phyloP scores from a whole-genome alignment of 2,113 vertebrate genomes.

The Nycticebus coucang region DNA sequence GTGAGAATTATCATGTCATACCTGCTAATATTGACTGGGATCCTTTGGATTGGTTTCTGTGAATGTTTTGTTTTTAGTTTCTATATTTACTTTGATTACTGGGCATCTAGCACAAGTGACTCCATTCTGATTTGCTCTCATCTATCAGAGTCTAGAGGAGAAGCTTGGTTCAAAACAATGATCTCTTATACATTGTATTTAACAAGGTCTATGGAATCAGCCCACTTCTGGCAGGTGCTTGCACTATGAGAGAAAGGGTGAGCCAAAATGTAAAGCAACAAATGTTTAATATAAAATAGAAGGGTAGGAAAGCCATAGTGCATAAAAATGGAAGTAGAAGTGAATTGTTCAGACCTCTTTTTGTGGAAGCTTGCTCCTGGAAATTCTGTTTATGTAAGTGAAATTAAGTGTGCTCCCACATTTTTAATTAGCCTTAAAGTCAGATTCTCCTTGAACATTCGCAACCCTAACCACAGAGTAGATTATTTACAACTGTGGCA shows the following conservation, averaged over 20 bases:
- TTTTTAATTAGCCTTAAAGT: neutral
- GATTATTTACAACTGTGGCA: neutral
- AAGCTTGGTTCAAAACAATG: neutral
- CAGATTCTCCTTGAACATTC: neutral
- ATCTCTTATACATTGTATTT: neutral
- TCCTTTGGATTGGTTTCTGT: neutral
- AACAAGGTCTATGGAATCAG: rapidly evolving
- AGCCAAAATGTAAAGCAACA: neutral
- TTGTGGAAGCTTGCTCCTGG: neutral
- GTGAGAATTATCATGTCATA: neutral
- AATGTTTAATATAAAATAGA: neutral
- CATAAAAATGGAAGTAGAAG: neutral
- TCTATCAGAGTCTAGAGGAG: neutral
- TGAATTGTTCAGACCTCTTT: neutral
- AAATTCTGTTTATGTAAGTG: neutral
- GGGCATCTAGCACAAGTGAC: neutral
- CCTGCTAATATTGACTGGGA: neutral
- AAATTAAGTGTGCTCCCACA: neutral
- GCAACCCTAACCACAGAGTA: neutral
- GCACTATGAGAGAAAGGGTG: neutral
- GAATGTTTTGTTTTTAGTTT: neutral
- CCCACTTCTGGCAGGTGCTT: neutral
- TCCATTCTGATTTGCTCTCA: neutral
- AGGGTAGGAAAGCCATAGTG: neutral
- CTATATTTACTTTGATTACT: neutral